Evolutionary conservation across 1,140 invertebrate genomes (phyloP).

Genomic region (Penaeus indicus): DNA sequence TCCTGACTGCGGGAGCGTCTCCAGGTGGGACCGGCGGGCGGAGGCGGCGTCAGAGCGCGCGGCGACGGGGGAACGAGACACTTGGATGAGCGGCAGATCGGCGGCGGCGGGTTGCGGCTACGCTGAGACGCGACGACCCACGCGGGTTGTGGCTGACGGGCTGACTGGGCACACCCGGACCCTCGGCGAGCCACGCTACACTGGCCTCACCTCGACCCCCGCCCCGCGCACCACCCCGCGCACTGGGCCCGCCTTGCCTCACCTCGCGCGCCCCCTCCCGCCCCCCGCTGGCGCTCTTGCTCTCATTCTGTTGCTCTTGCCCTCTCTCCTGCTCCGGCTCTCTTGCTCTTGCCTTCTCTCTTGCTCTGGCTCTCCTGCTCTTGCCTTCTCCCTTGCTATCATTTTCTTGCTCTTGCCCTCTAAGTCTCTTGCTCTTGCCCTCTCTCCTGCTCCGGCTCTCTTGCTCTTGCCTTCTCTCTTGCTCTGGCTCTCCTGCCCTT

Average conservation of each 20-base stretch:
- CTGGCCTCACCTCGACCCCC: conserved; percentile 18
- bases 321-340: not conserved
- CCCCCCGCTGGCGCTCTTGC: not conserved
- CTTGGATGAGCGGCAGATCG: no score
- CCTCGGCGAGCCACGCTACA: conserved; percentile 16
- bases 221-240: conserved; percentile 1
- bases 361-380: not conserved
- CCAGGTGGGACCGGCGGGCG: not conserved
- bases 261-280: not conserved
- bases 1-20: not conserved
- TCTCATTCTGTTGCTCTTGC: not conserved
- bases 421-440: not conserved
- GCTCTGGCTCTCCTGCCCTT: not conserved
- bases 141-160: not conserved
- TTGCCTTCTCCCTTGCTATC: not conserved
- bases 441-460: not conserved
- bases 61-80: not conserved
- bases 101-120: no score
- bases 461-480: not conserved
- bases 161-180: conserved; percentile 12
- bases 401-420: not conserved
- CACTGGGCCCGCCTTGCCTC: conserved; percentile 2
- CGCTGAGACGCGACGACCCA: no score
- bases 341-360: not conserved
- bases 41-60: not conserved